Conservation (phyloP, 2,888 invertebrate genomes). For the Diarsia brunnea region DNA sequence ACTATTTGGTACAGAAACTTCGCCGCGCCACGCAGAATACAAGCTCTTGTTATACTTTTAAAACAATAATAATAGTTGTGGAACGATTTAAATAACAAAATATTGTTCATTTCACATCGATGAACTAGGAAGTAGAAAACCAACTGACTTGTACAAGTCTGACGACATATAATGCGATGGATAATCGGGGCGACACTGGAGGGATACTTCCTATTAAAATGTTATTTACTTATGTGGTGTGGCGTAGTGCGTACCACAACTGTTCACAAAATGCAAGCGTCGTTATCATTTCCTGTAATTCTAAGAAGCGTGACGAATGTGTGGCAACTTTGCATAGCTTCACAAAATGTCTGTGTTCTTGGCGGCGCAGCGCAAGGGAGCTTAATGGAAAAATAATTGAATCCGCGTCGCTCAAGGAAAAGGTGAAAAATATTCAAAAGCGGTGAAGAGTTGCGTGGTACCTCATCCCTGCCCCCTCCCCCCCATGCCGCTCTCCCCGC, state of each 20-base stretch:
- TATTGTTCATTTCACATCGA: neutral
- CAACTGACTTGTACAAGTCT: neutral
- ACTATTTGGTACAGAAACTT: neutral
- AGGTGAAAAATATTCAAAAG: constrained; percentile 67
- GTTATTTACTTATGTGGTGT: too few species aligned
- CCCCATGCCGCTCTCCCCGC: neutral
- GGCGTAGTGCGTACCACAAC: too few species aligned
- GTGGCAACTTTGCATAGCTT: constrained; percentile 12
- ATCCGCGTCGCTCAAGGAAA: constrained; percentile 58
- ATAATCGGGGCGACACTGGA: neutral
- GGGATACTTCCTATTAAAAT: too few species aligned
- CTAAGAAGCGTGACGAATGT: constrained; percentile 19
- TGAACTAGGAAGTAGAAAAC: neutral
- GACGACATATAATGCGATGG: too few species aligned
- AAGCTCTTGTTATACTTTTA: neutral
- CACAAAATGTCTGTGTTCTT: constrained; percentile 26
- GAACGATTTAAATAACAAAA: neutral
- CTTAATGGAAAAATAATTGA: constrained; percentile 72
- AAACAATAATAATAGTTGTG: neutral
- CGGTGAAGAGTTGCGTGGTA: constrained; percentile 54
- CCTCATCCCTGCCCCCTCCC: neutral
- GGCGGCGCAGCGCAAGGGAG: constrained; percentile 43
- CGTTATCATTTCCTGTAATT: constrained; percentile 5
- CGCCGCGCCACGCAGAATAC: neutral
- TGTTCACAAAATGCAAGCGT: neutral